Percentiles rank a stretch among this genome's conserved stretches.
Evolutionary conservation across 2,113 vertebrate genomes (phyloP).

Genomic region (Conger conger): DNA sequence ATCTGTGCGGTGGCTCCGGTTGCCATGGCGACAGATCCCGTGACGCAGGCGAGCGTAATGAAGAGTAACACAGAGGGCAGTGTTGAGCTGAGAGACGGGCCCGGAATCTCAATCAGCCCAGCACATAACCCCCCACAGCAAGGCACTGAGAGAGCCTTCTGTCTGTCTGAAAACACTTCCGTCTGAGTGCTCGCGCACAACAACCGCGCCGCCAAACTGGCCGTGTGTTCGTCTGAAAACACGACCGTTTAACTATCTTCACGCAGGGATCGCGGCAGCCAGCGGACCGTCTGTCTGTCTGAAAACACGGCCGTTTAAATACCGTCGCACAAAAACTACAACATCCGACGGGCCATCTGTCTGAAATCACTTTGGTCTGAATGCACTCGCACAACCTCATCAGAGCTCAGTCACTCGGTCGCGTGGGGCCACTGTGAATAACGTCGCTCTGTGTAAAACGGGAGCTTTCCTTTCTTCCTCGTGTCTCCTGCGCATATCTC

Average conservation of each 20-base stretch:
- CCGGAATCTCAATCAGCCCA: constrained; percentile 25
- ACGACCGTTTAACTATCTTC: background rate
- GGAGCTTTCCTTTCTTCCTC: background rate
- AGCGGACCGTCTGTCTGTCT: background rate
- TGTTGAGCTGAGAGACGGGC: constrained; percentile 53
- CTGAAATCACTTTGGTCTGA: background rate
- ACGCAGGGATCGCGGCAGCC: background rate
- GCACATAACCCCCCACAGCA: constrained; percentile 31
- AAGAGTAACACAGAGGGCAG: constrained; percentile 61
- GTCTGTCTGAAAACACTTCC: constrained; percentile 5
- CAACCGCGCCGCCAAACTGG: background rate
- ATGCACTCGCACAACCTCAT: background rate
- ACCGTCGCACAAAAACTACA: background rate
- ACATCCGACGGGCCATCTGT: background rate
- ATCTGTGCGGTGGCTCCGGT: constrained; percentile 68
- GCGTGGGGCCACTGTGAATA: background rate
- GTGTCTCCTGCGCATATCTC: background rate
- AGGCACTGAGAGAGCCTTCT: constrained; percentile 7
- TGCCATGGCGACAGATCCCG: constrained; percentile 81
- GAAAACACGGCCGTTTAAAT: background rate
- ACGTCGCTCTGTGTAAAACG: background rate
- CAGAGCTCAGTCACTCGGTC: background rate
- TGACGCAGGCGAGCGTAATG: constrained; percentile 52
- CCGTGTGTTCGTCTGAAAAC: background rate
- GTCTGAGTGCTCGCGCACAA: background rate